Base-by-base conservation (phyloP, 2,113 vertebrate genomes). In the Arenaria interpres region DNA sequence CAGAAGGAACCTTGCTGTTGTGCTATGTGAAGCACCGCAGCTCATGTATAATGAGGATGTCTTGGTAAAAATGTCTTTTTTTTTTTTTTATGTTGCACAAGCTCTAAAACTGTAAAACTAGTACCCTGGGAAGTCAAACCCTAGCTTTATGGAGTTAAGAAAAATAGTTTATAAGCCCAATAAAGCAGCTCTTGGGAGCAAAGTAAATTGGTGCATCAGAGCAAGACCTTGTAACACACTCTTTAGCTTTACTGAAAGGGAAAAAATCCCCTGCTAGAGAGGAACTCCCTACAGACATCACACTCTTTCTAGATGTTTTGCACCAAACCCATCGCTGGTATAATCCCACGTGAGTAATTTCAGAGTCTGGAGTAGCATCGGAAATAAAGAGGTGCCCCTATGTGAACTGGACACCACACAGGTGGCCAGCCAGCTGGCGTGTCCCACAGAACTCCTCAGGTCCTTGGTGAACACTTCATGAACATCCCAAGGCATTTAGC, bases 71-170 rank as follows among this genome's bases (percentile, higher is more conserved):
- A 83, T 83, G 88, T 91, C 78, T 85, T 93, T 91, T 96, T 93
- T 89, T 94, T 84, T 93, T 93, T 96, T 94, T 90, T 94, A 88
- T 28, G 51, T 74, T 89, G 84, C 92, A 85, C 85, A 94, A 95
- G 95, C 82, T 95, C 89, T 81, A 53, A 84, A 96, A 84, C 39
- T 89, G 84, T 85, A 53, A 94, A 97, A 76, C n/a, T 16, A 63
- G 88, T 56, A 85, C 71, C 93, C 81, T 92, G 23, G 28, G 71
- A 95, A 97, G 91, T 84, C 90, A 96, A 97, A 74, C 71, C 60
- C 63, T 50, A 76, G 67, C 81, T 96, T 95, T 88, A 78, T 87
- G 77, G 48, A 76, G 80, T 46, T 50, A 69, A 51, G 27, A 81
- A 90, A 90, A 87, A 41, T 45, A 80, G 71, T 63, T 84, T 81